Evolutionary conservation across 2,888 invertebrate species (phyloP).

Genomic region (Trichogramma evanescens): DNA sequence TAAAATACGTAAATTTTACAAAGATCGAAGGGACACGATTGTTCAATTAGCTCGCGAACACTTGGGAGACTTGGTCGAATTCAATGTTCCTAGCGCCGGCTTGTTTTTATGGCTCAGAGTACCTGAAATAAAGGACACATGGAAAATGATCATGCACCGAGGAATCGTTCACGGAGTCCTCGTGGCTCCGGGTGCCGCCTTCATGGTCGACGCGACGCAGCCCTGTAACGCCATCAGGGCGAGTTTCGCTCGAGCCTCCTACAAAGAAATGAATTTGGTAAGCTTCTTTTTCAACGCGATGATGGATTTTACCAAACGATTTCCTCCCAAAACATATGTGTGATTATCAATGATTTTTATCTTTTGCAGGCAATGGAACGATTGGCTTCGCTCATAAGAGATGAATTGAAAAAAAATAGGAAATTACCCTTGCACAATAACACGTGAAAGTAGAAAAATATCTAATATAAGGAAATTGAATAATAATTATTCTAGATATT

Average conservation of each 20-base stretch:
- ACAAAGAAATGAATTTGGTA: constrained; percentile 59
- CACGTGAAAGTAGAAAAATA: constrained; percentile 22
- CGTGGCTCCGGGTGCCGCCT: constrained; percentile 69
- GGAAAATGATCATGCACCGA: constrained; percentile 64
- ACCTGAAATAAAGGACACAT: constrained; percentile 61
- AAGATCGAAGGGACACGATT: constrained; percentile 57
- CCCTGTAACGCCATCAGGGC: constrained; percentile 64
- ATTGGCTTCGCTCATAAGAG: constrained; percentile 56
- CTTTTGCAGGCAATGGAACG: constrained; percentile 50
- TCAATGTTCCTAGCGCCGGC: constrained; percentile 63
- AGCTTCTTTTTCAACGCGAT: constrained; percentile 12
- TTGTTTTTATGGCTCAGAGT: constrained; percentile 75
- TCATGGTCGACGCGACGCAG: constrained; percentile 56
- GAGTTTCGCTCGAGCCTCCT: constrained; percentile 62
- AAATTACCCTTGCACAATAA: constrained; percentile 30
- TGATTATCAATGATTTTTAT: not conserved
- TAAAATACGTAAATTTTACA: constrained; percentile 58
- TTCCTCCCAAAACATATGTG: not conserved
- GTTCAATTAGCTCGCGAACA: constrained; percentile 55
- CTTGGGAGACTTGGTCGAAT: constrained; percentile 58
- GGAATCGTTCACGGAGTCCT: constrained; percentile 63
- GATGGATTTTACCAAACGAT: not conserved
- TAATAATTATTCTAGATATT: too few relatives aligned
- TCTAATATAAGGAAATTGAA: too few relatives aligned
- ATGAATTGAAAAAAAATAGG: constrained; percentile 49